Evolutionary conservation across 2,888 invertebrate genomes (phyloP).

Genomic region (Gymnocheta viridis): DNA sequence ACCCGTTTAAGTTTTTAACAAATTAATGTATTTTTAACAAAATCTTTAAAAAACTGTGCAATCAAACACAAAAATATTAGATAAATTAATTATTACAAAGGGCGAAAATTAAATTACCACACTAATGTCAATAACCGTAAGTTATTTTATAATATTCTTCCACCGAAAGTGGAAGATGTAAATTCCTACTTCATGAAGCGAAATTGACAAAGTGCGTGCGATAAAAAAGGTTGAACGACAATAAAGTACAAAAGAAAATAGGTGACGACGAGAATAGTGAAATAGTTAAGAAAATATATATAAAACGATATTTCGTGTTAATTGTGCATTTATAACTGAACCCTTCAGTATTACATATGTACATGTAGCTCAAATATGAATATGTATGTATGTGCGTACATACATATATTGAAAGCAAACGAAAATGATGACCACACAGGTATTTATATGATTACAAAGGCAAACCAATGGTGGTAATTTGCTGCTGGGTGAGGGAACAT

Average conservation of each 20-base stretch:
- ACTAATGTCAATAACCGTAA: conserved; percentile 82
- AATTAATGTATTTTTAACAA: conserved; percentile 65
- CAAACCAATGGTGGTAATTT: too few relatives aligned
- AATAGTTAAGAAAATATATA: conserved; percentile 15
- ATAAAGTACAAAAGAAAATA: conserved; percentile 27
- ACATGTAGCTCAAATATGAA: neutral
- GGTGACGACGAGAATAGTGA: conserved; percentile 32
- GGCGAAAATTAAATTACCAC: conserved; percentile 73
- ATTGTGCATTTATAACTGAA: neutral
- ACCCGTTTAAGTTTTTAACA: conserved; percentile 70
- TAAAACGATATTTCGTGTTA: conserved; percentile 21
- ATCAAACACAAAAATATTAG: conserved; percentile 46
- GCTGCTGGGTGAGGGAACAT: too few relatives aligned
- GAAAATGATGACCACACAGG: conserved; percentile 63
- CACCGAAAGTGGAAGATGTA: conserved; percentile 50
- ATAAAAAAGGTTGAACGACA: conserved; percentile 48
- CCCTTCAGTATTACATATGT: neutral
- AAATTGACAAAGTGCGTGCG: conserved; percentile 68
- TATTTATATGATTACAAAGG: neutral
- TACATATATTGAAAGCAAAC: too few relatives aligned
- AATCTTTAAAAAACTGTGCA: conserved; percentile 21
- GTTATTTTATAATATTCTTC: conserved; percentile 66
- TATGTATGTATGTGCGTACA: too few relatives aligned
- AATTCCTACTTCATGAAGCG: conserved; percentile 45
- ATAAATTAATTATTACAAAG: conserved; percentile 57